Percentiles rank a stretch among this genome's conserved stretches.
These are phyloP conservation scores for Plebejus melissa DNA, from an alignment of 2,888 invertebrate genomes.

Conservation along the genomic window DNA sequence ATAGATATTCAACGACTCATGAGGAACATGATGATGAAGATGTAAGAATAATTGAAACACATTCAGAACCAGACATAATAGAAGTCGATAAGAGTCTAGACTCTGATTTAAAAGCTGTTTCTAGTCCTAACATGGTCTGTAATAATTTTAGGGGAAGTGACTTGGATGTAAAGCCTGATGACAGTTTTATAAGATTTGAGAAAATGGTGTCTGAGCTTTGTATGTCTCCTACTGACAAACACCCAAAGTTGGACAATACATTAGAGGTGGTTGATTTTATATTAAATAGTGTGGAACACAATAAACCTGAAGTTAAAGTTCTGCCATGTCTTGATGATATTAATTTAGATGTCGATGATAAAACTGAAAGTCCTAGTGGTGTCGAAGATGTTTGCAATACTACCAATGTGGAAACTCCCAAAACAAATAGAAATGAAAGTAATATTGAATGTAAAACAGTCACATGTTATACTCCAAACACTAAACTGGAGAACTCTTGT, in stretches of 20 bases:
- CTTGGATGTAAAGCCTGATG: conserved; percentile 42
- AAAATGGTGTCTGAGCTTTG: conserved; percentile 49
- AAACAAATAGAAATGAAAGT: not conserved
- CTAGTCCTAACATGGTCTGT: conserved; percentile 28
- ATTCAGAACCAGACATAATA: conserved; percentile 55
- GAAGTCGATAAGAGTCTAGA: conserved; percentile 28
- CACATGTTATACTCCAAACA: not conserved
- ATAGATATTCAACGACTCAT: conserved; percentile 26
- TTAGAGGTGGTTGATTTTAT: conserved; percentile 55
- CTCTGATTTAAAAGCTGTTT: conserved; percentile 30
- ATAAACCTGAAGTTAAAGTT: conserved; percentile 30
- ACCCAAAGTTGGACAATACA: conserved; percentile 52
- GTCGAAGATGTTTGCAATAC: not conserved
- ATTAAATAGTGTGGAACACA: conserved; percentile 47
- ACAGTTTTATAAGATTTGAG: conserved; percentile 58
- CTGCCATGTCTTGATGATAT: conserved; percentile 28
- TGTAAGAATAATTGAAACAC: conserved; percentile 55
- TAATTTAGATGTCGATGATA: not conserved
- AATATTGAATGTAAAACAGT: not conserved
- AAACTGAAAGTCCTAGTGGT: not conserved
- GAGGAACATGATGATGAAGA: conserved; percentile 40
- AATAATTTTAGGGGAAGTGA: conserved; percentile 31
- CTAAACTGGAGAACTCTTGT: not conserved
- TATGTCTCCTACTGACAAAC: conserved; percentile 39
- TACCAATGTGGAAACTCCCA: not conserved